Base-by-base conservation (phyloP, 2,888 invertebrate genomes). In the Lumbricus terrestris region DNA sequence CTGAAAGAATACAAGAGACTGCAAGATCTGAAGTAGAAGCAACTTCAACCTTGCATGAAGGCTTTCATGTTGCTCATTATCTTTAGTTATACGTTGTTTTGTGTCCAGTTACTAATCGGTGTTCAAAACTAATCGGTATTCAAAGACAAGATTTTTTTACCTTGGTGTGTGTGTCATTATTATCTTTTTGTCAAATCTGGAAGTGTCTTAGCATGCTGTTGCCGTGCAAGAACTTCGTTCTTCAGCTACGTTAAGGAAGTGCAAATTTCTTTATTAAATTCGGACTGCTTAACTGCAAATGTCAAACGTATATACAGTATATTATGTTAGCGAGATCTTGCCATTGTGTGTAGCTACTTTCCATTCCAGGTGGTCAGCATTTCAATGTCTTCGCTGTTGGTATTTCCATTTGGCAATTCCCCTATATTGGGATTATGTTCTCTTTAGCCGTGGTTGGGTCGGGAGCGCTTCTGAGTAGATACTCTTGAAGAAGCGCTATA, bases 1-100 rank as follows among this genome's bases (percentile, higher is more conserved):
- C 69, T 89, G 34, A 89, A 69, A 89, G 89, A 89, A 69, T 89
- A 89, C 54, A 69, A 89, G 37, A 89, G 89, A 33, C 89, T 89
- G n/a, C 85, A 85, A 85, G 85, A 85, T 35, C 35, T 85, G 6
- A 85, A 85, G 37, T 85, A 85, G 85, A 85, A 85, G 69, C 69
- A 69, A 69, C 69, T 69, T 69, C 29, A 11, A 29, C n/a, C n/a
- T 69, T 69, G n/a, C 29, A 29, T n/a, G 69, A 69, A 69, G 69
- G 13, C n/a, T 29, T n/a, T 47, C 2, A 23, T 47, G 1, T 23
- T 69, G 69, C n/a, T 69, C 69, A 69, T 69, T n/a, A n/a, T 69
- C n/a, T 69, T 69, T 29, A 69, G 13, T 54, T 54, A 54, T 29
- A 23, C 69, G 11, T 69, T 69, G 13, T 69, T 69, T 69, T 69